Conservation (phyloP, 2,888 invertebrate species). For the Ariolimax columbianus region DNA sequence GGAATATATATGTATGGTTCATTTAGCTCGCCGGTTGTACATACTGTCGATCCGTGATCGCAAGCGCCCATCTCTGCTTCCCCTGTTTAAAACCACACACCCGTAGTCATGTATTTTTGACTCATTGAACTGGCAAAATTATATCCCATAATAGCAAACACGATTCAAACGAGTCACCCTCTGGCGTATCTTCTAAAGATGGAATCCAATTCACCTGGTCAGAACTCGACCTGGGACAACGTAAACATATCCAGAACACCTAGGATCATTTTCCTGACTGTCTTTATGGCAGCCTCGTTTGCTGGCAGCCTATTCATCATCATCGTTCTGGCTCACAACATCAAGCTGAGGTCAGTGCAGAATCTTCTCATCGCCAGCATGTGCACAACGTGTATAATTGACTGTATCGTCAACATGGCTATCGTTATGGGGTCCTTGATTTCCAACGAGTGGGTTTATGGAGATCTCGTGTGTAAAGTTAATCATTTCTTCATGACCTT, state of each 20-base stretch:
- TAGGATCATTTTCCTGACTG: slow-evolving; percentile 61
- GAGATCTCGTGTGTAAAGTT: slow-evolving; percentile 63
- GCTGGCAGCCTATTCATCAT: slow-evolving; percentile 69
- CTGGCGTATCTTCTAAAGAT: neutral
- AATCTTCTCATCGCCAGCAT: slow-evolving; percentile 68
- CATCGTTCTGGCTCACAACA: slow-evolving; percentile 66
- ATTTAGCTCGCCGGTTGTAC: too few relatives aligned
- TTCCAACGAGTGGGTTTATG: slow-evolving; percentile 65
- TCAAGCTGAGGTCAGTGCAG: slow-evolving; percentile 60
- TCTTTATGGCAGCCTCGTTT: slow-evolving; percentile 68
- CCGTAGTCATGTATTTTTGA: too few relatives aligned
- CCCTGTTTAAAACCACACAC: too few relatives aligned
- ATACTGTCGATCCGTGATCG: too few relatives aligned
- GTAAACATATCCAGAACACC: slow-evolving; percentile 16
- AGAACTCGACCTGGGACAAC: slow-evolving; percentile 6
- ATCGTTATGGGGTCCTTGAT: slow-evolving; percentile 67
- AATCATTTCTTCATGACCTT: slow-evolving; percentile 69
- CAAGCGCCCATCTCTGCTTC: too few relatives aligned
- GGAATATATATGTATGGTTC: too few relatives aligned
- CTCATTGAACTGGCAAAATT: too few relatives aligned
- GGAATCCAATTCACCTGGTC: slow-evolving; percentile 37
- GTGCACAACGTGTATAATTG: slow-evolving; percentile 67
- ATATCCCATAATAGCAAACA: too few relatives aligned
- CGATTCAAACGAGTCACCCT: neutral
- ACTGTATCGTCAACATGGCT: slow-evolving; percentile 71